Base-by-base conservation (phyloP, 2,888 invertebrate genomes). In the Artemia sinica region DNA sequence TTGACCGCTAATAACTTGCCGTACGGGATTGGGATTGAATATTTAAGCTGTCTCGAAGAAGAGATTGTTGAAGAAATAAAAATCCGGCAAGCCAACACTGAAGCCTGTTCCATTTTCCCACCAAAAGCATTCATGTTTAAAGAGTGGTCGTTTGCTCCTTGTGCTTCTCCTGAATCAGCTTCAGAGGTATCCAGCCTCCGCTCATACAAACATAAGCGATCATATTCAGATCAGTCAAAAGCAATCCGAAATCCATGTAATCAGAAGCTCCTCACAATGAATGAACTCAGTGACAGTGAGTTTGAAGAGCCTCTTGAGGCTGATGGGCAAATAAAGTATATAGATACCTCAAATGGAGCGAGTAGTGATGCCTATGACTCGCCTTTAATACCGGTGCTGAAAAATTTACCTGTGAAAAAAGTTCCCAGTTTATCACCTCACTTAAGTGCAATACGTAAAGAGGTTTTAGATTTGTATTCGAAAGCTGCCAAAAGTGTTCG, bases 401-500 rank as follows among this genome's bases (percentile, higher is more conserved):
- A 58, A 58, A n/a, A 28, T 18, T 18, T n/a, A n/a, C 63, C 63
- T n/a, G 63, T 58, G 63, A 58, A 58, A 58, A 10, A 18, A 58
- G 1, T 58, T 58, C 12, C 63, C n/a, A 58, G 63, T 58, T 58
- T 58, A 28, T 58, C 63, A 9, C 63, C 63, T n/a, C 63, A 58
- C n/a, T 18, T 58, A 28, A 28, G 63, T 58, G n/a, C 63, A 28
- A 18, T 58, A 9, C 63, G 63, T 10, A 58, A 28, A 28, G 63
- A 58, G 63, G 28, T 58, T 9, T 18, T 58, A 28, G 63, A 58
- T n/a, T 28, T 58, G 12, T 58, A 58, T 58, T 58, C 63, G 63
- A 58, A 28, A 58, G 63, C 63, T 58, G 63, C 63, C 63, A 58
- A 58, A 58, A 58, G 63, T 11, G 63, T 58, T 58, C n/a, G 63